Evolutionary conservation across 2,888 invertebrate species (phyloP), one percentile per base, ranked within the genome.

Genomic region (Drosophila paracracens): DNA sequence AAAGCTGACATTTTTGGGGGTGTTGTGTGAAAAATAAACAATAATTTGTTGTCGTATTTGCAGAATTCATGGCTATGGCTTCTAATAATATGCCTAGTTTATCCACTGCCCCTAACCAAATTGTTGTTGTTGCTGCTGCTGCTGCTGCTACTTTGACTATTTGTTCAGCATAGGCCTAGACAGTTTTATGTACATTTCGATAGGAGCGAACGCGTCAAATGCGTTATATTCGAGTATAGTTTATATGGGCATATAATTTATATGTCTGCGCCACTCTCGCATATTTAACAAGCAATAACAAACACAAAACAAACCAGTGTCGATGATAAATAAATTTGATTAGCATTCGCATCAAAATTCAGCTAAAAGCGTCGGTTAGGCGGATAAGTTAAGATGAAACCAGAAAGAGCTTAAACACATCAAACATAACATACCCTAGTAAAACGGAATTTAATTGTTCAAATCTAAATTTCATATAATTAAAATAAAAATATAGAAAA

Each of bases 161-260:
- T 84, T 87, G 87, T 83, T 87, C 83, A 72, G 82, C 73, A 82
- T 82, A 80, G 76, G 76, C 76, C 76, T 78, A 82, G 84, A 84
- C 84, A 60, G 84, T 83, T 82, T 87, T 87, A 87, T 87, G 76
- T 74, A 57, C 56, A 70, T 61, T 58, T 71, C 74, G 75, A 84
- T 83, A 69, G 63, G 29, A 64, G 63, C 33, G 33, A 54, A 70
- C 48, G 70, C 59, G 56, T 74, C 85, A 78, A 54, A 74, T 83
- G 61, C 70, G 70, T 70, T 56, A 79, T 76, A 59, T 65, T 5
- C 16, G 25, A 21, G 29, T 40, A 40, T 25, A 29, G 25, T 35
- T 38, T 56, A 54, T 61, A 68, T 75, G 70, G 63, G 72, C 74
- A 66, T 53, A 73, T 87, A 84, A 84, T 85, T 87, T 85, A 85